Base-by-base conservation (phyloP, 1,140 invertebrate species). In the Sminthurinus signatus region DNA sequence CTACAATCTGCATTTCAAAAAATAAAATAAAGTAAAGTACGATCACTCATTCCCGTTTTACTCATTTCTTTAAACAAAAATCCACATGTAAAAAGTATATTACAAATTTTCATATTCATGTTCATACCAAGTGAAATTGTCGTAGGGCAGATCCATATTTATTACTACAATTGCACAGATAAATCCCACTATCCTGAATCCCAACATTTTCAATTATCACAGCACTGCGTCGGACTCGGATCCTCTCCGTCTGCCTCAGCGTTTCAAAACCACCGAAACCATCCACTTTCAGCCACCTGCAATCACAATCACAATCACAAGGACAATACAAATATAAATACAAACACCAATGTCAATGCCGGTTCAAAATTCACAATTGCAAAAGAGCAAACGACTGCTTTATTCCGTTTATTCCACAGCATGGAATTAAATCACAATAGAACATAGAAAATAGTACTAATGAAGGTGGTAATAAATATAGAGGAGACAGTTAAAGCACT, bases 151-250 rank as follows among this genome's bases (percentile, higher is more conserved):
- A 69, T 25, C 86, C 86, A 2, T 84, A 84, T 51, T 82, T 79
- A 75, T 88, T 88, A 17, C 82, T 81, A 1, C 85, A 83, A 2
- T 82, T 78, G 74, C 86, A 88, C 46, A 85, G 65, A 75, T 88
- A 88, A 42, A 82, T 76, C 1, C 86, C 86, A 42, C 82, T 83
- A 73, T 88, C 86, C 69, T 87, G 85, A 8, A 82, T 75, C 1
- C 84, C 84, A 15, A 86, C 84, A 2, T 85, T 84, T 74, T 88
- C 86, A 52, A 88, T 83, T 1, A 86, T 84, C 43, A 88, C 75
- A 46, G 68, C 50, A 55, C 70, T 64, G 55, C 62, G 52, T n/a
- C 64, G 67, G 39, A 72, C 58, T 29, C 70, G 61, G 21, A 69
- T 60, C 54, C 62, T 28, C 42, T 64, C 65, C 3, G 59, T 57